Percentiles rank a stretch among this genome's conserved stretches.
Conservation (phyloP, 2,888 invertebrate genomes). For the Hydrotaea cyrtoneurina region DNA sequence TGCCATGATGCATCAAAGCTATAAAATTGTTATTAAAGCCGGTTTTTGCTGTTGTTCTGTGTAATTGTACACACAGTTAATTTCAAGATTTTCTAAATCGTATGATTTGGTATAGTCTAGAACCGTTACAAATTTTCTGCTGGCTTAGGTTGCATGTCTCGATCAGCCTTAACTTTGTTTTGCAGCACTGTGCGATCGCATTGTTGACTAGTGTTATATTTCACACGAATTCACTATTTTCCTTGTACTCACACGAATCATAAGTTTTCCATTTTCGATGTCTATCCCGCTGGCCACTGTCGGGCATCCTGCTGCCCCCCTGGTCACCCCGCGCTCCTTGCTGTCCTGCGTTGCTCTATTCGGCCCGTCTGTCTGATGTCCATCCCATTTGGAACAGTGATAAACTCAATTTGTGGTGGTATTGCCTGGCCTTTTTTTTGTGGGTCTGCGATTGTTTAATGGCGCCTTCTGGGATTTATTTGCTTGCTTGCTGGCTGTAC, state of each 20-base stretch:
- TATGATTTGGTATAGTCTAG: no score
- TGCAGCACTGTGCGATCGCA: not conserved
- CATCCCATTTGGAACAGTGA: not conserved
- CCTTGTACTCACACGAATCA: conserved; percentile 11
- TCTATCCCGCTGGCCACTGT: conserved; percentile 5
- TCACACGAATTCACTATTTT: conserved; percentile 25
- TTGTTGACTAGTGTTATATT: conserved; percentile 28
- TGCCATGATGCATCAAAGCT: no score
- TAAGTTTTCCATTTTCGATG: conserved; percentile 7
- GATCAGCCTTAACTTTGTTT: not conserved
- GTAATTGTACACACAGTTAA: no score
- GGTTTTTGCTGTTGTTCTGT: no score
- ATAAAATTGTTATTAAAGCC: no score
- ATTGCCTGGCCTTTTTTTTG: not conserved
- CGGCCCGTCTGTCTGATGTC: not conserved
- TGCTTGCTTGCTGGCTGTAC: not conserved
- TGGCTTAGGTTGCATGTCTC: no score
- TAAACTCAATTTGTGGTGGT: conserved; percentile 3
- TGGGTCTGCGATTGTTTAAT: conserved; percentile 35
- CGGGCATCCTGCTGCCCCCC: not conserved
- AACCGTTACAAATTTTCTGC: no score
- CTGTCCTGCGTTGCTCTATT: not conserved
- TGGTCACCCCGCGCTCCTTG: not conserved
- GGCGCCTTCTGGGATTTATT: conserved; percentile 49
- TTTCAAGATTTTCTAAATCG: no score